Evolutionary conservation across 35 echinoderm and acorn worm species (phyloP).

Genomic region (Eucidaris tribuloides): DNA sequence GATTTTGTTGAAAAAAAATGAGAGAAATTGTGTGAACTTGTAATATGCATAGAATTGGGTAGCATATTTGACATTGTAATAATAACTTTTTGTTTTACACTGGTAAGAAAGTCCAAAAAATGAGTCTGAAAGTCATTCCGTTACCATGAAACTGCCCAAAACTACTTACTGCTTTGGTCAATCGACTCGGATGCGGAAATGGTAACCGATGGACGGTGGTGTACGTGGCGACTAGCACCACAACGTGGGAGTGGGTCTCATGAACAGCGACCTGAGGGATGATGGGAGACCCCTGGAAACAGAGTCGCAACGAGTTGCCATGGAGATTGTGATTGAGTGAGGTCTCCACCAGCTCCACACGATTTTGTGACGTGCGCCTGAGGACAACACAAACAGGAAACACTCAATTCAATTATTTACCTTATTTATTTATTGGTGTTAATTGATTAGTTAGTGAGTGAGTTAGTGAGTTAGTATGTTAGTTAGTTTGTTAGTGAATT

Average conservation of each 20-base stretch:
- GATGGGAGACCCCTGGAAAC: slow-evolving; percentile 80
- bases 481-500: no score
- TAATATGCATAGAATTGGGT: no score
- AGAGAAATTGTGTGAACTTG: no score
- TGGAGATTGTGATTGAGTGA: slow-evolving; percentile 84
- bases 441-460: no score
- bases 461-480: no score
- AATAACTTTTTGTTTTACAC: no score
- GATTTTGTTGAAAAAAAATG: neutral
- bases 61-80: no score
- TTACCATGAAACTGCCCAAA: no score
- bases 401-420: no score
- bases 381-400: neutral
- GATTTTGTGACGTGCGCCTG: slow-evolving; percentile 81
- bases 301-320: slow-evolving; percentile 78
- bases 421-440: no score
- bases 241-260: slow-evolving; percentile 81
- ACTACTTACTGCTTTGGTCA: slow-evolving; percentile 66
- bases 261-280: slow-evolving; percentile 79
- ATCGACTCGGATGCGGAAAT: slow-evolving; percentile 79
- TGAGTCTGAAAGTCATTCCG: no score
- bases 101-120: no score
- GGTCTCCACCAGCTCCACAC: slow-evolving; percentile 75
- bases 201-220: slow-evolving; percentile 77
- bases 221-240: slow-evolving; percentile 82